phyloP scores from a whole-genome alignment of 2,113 vertebrate genomes.

The Xenopus borealis region DNA sequence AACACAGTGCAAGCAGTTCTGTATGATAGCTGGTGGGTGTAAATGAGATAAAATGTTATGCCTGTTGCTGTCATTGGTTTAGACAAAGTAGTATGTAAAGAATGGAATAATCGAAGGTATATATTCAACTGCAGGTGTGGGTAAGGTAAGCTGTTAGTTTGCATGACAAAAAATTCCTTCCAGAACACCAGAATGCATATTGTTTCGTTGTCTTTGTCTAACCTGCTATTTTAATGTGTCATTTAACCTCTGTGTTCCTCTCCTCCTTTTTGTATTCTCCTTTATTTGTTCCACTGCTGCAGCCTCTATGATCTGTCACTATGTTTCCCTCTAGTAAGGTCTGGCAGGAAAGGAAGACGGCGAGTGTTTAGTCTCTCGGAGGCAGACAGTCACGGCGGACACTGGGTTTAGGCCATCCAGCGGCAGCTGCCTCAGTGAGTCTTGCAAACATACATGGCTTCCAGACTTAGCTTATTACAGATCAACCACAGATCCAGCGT shows the following conservation, averaged over 20 bases:
- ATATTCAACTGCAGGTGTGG: not conserved
- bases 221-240: constrained; percentile 20
- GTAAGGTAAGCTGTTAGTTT: not conserved
- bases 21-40: no score
- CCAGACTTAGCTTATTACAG: no score
- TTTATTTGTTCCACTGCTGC: constrained; percentile 56
- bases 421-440: constrained; percentile 65
- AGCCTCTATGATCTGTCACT: constrained; percentile 75
- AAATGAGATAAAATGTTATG: no score
- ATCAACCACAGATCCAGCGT: constrained; percentile 9
- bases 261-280: constrained; percentile 59
- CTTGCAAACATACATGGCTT: constrained; percentile 53
- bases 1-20: no score
- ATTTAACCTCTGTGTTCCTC: constrained; percentile 44
- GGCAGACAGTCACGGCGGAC: constrained; percentile 81
- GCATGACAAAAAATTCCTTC: not conserved
- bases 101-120: no score
- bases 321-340: constrained; percentile 85
- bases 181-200: not conserved
- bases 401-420: constrained; percentile 83
- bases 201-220: constrained; percentile 23
- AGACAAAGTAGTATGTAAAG: no score
- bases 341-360: constrained; percentile 81
- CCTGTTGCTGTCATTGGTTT: no score
- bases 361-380: constrained; percentile 84